These are phyloP conservation scores for Spea bombifrons DNA, from an alignment of 2,113 vertebrate genomes.

Conservation along the genomic window DNA sequence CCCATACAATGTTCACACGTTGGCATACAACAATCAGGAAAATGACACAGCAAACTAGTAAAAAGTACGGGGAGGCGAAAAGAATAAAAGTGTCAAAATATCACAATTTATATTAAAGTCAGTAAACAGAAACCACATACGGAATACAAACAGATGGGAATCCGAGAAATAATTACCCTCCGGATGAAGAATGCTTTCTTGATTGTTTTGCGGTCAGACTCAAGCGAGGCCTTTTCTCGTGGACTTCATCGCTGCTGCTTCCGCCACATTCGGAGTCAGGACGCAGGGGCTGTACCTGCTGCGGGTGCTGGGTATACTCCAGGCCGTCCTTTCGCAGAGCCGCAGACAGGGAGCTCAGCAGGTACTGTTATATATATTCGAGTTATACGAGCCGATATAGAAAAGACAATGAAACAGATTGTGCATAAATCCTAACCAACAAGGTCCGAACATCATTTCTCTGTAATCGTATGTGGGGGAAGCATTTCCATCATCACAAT, in stretches of 20 bases:
- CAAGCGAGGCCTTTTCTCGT: conserved; percentile 68
- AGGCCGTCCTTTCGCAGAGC: conserved; percentile 72
- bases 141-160: conserved; percentile 43
- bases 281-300: conserved; percentile 50
- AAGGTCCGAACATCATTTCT: no score
- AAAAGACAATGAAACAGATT: no score
- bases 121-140: neutral
- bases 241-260: conserved; percentile 62
- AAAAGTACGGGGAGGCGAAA: no score
- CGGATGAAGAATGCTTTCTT: conserved; percentile 47
- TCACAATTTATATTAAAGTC: neutral
- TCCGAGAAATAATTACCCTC: conserved; percentile 52
- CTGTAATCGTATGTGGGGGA: no score
- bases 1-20: no score
- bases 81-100: neutral
- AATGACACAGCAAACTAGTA: no score
- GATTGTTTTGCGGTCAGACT: conserved; percentile 57
- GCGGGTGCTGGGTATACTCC: conserved; percentile 60
- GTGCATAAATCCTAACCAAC: no score
- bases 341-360: conserved; percentile 78
- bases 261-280: conserved; percentile 52
- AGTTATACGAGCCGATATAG: conserved; percentile 18
- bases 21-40: no score
- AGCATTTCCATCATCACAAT: no score
- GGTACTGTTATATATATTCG: conserved; percentile 63